Evolutionary conservation across 2,888 invertebrate genomes (phyloP).

Genomic region (Coenonympha arcania): DNA sequence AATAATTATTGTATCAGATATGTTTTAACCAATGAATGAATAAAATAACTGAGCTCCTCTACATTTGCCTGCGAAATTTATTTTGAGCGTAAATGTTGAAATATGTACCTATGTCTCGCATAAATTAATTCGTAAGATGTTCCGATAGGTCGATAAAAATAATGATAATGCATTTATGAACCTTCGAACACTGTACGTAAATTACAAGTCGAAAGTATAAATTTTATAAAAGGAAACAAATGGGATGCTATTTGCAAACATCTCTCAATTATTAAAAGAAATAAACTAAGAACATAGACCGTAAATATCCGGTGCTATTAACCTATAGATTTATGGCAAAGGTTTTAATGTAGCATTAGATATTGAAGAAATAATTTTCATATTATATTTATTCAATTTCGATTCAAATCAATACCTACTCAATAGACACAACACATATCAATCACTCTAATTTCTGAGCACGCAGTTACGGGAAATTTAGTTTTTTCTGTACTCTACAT

Average conservation of each 20-base stretch:
- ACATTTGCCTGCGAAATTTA: neutral
- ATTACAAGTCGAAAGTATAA: neutral
- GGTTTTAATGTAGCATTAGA: no score
- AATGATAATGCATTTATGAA: neutral
- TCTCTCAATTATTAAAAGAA: no score
- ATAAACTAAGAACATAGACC: no score
- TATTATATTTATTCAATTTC: no score
- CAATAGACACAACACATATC: no score
- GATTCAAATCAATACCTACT: no score
- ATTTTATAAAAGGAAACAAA: neutral
- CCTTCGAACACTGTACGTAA: neutral
- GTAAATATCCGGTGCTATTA: no score
- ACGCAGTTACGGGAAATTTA: no score
- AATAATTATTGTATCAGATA: constrained; percentile 3
- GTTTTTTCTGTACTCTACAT: no score
- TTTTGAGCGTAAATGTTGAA: neutral
- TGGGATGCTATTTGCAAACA: neutral
- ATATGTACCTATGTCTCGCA: neutral
- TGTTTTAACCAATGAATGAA: neutral
- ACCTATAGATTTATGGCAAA: no score
- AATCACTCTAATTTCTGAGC: no score
- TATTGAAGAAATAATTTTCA: no score
- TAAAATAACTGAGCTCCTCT: neutral
- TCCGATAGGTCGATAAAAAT: neutral
- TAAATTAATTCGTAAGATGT: neutral